Conservation (phyloP, 64 coral and sea anemone genomes). For the Actinia equina region DNA sequence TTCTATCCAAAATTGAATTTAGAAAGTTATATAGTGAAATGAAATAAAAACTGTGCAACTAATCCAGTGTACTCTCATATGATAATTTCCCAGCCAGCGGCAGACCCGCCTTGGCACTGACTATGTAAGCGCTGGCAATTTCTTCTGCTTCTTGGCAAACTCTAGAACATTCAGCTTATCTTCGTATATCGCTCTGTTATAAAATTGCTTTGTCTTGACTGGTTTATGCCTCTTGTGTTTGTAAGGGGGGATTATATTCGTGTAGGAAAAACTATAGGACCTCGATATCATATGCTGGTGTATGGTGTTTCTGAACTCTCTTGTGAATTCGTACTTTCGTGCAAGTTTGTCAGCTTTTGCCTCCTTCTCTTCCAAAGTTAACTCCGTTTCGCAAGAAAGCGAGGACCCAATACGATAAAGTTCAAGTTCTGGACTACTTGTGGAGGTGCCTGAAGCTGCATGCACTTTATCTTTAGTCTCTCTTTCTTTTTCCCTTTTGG, state of each 20-base stretch:
- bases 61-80: too few species aligned
- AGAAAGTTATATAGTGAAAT: too few species aligned
- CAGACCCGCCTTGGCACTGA: too few species aligned
- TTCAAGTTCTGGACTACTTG: conserved; percentile 1
- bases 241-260: conserved; percentile 76
- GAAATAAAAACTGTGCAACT: too few species aligned
- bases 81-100: too few species aligned
- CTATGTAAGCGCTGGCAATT: neutral
- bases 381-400: neutral
- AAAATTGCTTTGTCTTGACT: conserved; percentile 61
- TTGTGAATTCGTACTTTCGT: conserved; percentile 73
- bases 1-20: too few species aligned
- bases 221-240: conserved; percentile 64
- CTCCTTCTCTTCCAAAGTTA: conserved; percentile 48
- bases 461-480: neutral
- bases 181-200: conserved; percentile 77
- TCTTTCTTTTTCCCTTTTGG: neutral
- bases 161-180: conserved; percentile 72
- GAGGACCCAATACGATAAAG: neutral
- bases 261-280: conserved; percentile 76
- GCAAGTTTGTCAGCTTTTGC: conserved; percentile 62
- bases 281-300: conserved; percentile 84
- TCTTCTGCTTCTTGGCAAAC: conserved; percentile 43
- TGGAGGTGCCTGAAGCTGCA: neutral
- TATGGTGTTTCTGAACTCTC: conserved; percentile 71